Percentiles rank a stretch among this genome's conserved stretches.
These are phyloP conservation scores for Psittacula derbiana DNA, from an alignment of 2,797 vertebrate genomes.

Conservation along the genomic window DNA sequence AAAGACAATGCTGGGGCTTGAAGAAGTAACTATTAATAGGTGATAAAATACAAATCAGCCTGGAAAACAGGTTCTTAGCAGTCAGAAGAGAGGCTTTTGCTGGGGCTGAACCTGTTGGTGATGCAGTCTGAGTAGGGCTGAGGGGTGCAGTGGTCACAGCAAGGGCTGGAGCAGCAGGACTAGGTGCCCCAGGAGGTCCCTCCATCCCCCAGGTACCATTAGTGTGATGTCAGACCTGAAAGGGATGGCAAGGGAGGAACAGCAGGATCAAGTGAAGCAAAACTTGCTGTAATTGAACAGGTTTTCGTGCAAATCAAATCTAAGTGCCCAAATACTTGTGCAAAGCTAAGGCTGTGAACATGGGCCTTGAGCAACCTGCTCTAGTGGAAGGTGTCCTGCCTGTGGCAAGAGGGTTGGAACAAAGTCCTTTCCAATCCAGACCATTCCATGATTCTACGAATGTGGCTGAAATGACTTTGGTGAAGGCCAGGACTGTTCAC, in stretches of 20 bases:
- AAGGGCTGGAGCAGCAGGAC: background rate
- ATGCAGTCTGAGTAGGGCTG: background rate
- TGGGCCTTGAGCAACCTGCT: background rate
- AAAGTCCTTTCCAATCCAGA: background rate
- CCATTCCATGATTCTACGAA: background rate
- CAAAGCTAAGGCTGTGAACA: background rate
- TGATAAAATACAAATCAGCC: background rate
- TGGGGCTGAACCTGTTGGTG: background rate
- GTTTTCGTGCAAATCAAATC: background rate
- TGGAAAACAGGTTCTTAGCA: background rate
- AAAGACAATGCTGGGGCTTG: background rate
- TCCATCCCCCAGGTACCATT: background rate
- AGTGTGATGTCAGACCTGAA: accelerated
- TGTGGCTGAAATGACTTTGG: background rate
- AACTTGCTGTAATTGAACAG: background rate
- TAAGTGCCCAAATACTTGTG: background rate
- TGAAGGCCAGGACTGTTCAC: background rate
- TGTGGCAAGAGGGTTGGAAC: background rate
- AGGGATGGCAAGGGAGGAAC: background rate
- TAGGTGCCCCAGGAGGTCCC: background rate
- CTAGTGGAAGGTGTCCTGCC: background rate
- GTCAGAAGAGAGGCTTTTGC: background rate
- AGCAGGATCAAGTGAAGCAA: background rate
- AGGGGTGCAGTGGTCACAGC: background rate
- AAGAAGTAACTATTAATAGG: background rate